Evolutionary conservation across 35 echinoderm and acorn worm species (phyloP).

Genomic region (Ophiothrix spiculata): DNA sequence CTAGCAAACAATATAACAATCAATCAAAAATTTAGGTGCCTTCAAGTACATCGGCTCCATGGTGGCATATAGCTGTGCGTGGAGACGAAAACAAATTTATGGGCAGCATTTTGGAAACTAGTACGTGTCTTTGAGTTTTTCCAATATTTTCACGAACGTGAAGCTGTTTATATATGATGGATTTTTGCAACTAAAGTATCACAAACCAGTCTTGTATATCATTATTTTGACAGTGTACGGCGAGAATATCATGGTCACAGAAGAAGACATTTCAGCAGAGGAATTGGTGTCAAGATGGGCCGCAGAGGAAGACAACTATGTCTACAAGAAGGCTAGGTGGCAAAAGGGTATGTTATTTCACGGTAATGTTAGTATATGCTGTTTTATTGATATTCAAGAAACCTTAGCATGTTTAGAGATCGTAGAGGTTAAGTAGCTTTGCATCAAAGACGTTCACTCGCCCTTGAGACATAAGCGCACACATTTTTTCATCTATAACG

Average conservation of each 20-base stretch:
- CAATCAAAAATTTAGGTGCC: too few relatives aligned
- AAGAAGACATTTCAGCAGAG: conserved; percentile 56
- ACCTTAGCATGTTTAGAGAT: neutral
- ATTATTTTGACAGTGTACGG: conserved; percentile 54
- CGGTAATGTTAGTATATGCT: neutral
- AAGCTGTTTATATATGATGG: too few relatives aligned
- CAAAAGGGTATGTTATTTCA: conserved; percentile 62
- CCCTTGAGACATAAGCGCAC: neutral
- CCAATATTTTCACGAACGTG: too few relatives aligned
- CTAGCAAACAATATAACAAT: too few relatives aligned
- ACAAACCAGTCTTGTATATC: too few relatives aligned
- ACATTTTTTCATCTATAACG: neutral
- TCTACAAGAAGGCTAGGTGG: conserved; percentile 75
- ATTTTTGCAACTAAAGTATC: too few relatives aligned
- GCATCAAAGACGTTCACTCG: neutral
- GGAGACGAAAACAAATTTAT: too few relatives aligned
- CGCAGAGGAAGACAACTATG: conserved; percentile 51
- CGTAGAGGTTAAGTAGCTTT: neutral
- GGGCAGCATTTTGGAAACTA: too few relatives aligned
- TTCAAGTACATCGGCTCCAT: too few relatives aligned
- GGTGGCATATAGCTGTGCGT: too few relatives aligned
- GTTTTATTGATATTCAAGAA: neutral
- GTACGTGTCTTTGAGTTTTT: too few relatives aligned
- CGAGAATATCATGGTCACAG: conserved; percentile 86
- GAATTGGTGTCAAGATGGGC: conserved; percentile 58